Evolutionary conservation across 35 echinoderm and acorn worm species (phyloP).

Genomic region (Antedon bifida): DNA sequence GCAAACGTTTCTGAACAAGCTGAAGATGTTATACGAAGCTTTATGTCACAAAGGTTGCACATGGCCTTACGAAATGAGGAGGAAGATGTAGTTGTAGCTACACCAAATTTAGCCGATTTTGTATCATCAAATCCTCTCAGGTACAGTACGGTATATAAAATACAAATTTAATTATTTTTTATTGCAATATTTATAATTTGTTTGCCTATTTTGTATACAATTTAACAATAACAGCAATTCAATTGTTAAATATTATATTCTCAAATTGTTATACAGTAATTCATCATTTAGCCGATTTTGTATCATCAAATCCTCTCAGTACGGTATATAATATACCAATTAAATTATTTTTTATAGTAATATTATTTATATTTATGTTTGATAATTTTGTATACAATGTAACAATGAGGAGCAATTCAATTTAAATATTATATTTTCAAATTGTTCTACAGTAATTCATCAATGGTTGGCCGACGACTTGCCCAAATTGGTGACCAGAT

Average conservation of each 20-base stretch:
- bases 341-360: background rate
- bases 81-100: slow-evolving; percentile 50
- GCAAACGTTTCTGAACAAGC: slow-evolving; percentile 85
- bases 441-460: slow-evolving; percentile 73
- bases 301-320: slow-evolving; percentile 55
- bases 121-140: slow-evolving; percentile 67
- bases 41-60: slow-evolving; percentile 67
- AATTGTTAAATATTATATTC: too few species aligned
- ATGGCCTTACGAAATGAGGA: slow-evolving; percentile 64
- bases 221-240: too few species aligned
- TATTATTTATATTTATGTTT: background rate
- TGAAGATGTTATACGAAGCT: slow-evolving; percentile 68
- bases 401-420: too few species aligned
- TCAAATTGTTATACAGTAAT: too few species aligned
- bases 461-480: slow-evolving; percentile 64
- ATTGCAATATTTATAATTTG: background rate
- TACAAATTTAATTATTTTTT: background rate
- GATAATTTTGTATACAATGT: background rate
- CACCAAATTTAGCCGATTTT: slow-evolving; percentile 74
- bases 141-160: slow-evolving; percentile 20
- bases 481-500: slow-evolving; percentile 97
- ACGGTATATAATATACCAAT: background rate
- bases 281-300: slow-evolving; percentile 71
- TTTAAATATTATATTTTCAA: too few species aligned
- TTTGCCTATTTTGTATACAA: background rate